Evolutionary conservation across 2,888 invertebrate genomes (phyloP).

Genomic region (Platerodrilus igneus): DNA sequence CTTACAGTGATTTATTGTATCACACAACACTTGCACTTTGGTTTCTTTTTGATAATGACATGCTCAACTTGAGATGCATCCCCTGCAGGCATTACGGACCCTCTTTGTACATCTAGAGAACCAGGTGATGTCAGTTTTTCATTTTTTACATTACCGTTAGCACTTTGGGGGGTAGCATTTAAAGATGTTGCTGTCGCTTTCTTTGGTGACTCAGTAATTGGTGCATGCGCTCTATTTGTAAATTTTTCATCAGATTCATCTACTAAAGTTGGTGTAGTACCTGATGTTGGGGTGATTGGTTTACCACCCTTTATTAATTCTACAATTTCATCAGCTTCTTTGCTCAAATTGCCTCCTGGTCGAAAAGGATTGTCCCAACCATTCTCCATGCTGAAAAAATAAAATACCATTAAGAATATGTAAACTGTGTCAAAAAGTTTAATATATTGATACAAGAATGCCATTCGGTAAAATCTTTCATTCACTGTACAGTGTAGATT

Average conservation of each 20-base stretch:
- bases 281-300: constrained; percentile 72
- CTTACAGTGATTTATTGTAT: constrained; percentile 64
- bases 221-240: constrained; percentile 26
- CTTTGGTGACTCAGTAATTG: constrained; percentile 46
- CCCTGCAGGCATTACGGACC: constrained; percentile 63
- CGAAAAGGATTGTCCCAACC: constrained; percentile 98
- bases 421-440: too few species aligned
- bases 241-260: constrained; percentile 49
- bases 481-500: too few species aligned
- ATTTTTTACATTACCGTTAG: constrained; percentile 44
- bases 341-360: constrained; percentile 90
- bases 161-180: constrained; percentile 34
- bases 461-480: too few species aligned
- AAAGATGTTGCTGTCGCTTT: constrained; percentile 27
- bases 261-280: constrained; percentile 51
- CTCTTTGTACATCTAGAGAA: constrained; percentile 64
- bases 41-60: constrained; percentile 91
- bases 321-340: constrained; percentile 94
- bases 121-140: constrained; percentile 49
- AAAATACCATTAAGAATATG: too few species aligned
- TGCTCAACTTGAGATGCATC: constrained; percentile 78
- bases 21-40: constrained; percentile 92
- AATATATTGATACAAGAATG: too few species aligned
- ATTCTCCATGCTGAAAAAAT: constrained; percentile 79
- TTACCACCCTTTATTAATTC: constrained; percentile 89